Evolutionary conservation across 1,140 invertebrate genomes (phyloP), one percentile per base, ranked within the genome.

Genomic region (Sesamia nonagrioides): DNA sequence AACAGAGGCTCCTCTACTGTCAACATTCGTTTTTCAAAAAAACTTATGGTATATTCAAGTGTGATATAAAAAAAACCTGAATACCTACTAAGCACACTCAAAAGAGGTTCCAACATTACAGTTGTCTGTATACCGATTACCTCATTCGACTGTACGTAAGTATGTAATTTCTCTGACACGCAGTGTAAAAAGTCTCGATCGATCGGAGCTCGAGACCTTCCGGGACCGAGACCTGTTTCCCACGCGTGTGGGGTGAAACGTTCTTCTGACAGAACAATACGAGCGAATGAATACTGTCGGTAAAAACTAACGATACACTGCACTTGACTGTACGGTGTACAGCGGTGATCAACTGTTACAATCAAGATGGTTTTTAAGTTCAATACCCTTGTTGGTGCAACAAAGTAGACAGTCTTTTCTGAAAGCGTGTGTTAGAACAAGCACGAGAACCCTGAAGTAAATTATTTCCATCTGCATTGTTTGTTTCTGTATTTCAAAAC

Each of bases 231-330:
- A 75, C 85, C 83, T 63, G 80, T 83, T 89, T 90, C 87, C 58
- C 87, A 89, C 85, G 86, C 58, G 54, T 17, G n/a, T 21, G 75
- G 52, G 82, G 77, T 72, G 83, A 84, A 83, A 81, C 75, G 50
- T 78, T 33, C 15, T 37, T 8, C 45, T 85, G 85, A 85, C 88
- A 90, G 86, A 88, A 90, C 88, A 90, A 88, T 88, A 85, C 77
- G 37, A 54, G n/a, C 80, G 77, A 84, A 83, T 85, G 76, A 77
- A 85, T 82, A 80, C 77, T 35, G 54, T 63, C 13, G 6, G 33
- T 73, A 86, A 84, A 88, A 88, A 85, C 69, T 48, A 7, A 27
- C 52, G 52, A 42, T 74, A 58, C 17, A 11, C 17, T 75, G 37
- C 52, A 68, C 69, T 72, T 72, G 69, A 56, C 69, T 54, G 18